Percentiles rank a stretch among this genome's conserved stretches.
Evolutionary conservation across 2,797 vertebrate genomes (phyloP).

Genomic region (Lagocephalus sceleratus): DNA sequence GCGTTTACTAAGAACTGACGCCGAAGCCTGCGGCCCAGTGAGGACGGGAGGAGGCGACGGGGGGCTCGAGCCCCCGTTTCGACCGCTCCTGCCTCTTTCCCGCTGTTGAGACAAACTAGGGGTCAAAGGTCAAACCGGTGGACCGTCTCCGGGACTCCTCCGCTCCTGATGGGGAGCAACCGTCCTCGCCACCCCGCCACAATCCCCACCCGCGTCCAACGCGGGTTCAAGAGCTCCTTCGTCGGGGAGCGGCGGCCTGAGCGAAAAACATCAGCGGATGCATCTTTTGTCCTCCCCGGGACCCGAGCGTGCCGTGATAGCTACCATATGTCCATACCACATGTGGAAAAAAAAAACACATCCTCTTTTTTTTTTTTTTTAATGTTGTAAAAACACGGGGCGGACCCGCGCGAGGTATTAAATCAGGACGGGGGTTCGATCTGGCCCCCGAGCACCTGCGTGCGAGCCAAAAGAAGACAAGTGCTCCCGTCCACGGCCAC

Average conservation of each 20-base stretch:
- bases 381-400: conserved; percentile 63
- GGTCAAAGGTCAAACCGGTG: too few relatives aligned
- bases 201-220: too few relatives aligned
- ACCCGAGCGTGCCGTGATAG: conserved; percentile 53
- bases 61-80: too few relatives aligned
- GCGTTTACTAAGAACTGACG: too few relatives aligned
- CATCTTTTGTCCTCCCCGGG: conserved; percentile 43
- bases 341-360: conserved; percentile 63
- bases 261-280: conserved; percentile 24
- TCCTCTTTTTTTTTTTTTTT: conserved; percentile 42
- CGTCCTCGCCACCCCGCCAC: conserved; percentile 21
- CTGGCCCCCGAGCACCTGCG: conserved; percentile 63
- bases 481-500: conserved; percentile 58
- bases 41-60: too few relatives aligned
- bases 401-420: conserved; percentile 63
- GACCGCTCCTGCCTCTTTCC: too few relatives aligned
- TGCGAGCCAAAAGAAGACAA: conserved; percentile 56
- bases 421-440: conserved; percentile 58
- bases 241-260: too few relatives aligned
- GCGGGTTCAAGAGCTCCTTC: too few relatives aligned
- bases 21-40: too few relatives aligned
- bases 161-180: too few relatives aligned
- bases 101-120: too few relatives aligned
- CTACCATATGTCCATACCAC: conserved; percentile 74
- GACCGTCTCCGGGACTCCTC: too few relatives aligned